Evolutionary conservation across 2,797 vertebrate genomes (phyloP).

Genomic region (Pseudopleuronectes americanus): DNA sequence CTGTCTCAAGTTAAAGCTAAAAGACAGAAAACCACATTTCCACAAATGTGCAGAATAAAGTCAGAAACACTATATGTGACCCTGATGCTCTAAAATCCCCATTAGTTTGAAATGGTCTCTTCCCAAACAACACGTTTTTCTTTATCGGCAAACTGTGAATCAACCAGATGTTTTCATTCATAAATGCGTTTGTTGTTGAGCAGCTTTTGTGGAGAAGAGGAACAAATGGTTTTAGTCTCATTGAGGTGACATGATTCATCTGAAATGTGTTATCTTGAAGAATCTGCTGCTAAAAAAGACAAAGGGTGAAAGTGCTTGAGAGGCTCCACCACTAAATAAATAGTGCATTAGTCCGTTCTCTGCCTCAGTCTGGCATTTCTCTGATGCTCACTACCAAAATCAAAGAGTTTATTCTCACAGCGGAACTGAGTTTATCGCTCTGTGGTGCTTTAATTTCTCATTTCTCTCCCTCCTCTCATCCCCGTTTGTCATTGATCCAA

Average conservation of each 20-base stretch:
- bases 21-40: too few relatives aligned
- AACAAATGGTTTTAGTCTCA: conserved; percentile 9
- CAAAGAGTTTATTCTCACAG: conserved; percentile 1
- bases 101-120: not conserved
- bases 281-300: conserved; percentile 2
- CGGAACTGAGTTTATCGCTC: conserved; percentile 3
- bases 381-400: conserved; percentile 33
- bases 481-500: not conserved
- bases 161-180: not conserved
- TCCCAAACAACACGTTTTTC: not conserved
- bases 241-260: not conserved
- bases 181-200: not conserved
- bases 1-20: too few relatives aligned
- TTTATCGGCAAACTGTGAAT: not conserved
- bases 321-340: conserved; percentile 49
- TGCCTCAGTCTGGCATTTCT: conserved; percentile 11
- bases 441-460: not conserved
- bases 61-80: not conserved
- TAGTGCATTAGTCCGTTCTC: conserved; percentile 33
- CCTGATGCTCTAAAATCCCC: not conserved
- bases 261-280: conserved; percentile 4
- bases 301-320: conserved; percentile 43
- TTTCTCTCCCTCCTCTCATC: not conserved
- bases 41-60: too few relatives aligned
- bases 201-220: conserved; percentile 17